These are phyloP conservation scores for Mythimna pallens DNA, from an alignment of 2,888 invertebrate genomes.

Conservation along the genomic window DNA sequence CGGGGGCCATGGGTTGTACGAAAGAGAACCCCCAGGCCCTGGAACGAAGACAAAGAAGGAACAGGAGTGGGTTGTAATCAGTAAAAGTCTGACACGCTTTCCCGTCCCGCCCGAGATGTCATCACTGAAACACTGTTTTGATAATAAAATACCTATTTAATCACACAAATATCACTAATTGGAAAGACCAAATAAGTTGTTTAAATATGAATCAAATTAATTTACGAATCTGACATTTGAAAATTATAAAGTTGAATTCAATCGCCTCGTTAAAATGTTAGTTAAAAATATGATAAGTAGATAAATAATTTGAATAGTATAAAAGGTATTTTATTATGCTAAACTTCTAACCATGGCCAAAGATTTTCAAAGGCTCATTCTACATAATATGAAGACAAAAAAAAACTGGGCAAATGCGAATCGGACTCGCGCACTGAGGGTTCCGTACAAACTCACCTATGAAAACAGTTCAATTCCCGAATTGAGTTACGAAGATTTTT, in stretches of 20 bases:
- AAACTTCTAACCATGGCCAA: neutral
- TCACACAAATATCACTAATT: conserved; percentile 18
- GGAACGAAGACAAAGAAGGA: too few species aligned
- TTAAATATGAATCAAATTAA: neutral
- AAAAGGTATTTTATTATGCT: neutral
- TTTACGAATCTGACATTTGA: neutral
- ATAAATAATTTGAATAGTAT: neutral
- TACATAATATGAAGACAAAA: too few species aligned
- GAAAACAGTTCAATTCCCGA: too few species aligned
- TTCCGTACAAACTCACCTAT: too few species aligned
- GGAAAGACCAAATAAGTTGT: conserved; percentile 1
- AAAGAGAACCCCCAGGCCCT: too few species aligned
- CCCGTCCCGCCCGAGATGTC: too few species aligned
- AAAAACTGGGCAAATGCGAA: too few species aligned
- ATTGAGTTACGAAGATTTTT: too few species aligned
- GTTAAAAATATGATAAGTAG: neutral
- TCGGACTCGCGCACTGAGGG: too few species aligned
- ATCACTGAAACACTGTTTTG: neutral
- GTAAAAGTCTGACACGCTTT: too few species aligned
- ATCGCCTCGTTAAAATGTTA: conserved; percentile 25
- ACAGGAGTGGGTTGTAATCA: too few species aligned
- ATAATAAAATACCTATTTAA: neutral
- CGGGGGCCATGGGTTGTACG: too few species aligned
- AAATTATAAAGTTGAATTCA: conserved; percentile 11
- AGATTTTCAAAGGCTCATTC: neutral